These are phyloP conservation scores for Meghimatium bilineatum DNA, from an alignment of 2,888 invertebrate genomes.

Conservation along the genomic window DNA sequence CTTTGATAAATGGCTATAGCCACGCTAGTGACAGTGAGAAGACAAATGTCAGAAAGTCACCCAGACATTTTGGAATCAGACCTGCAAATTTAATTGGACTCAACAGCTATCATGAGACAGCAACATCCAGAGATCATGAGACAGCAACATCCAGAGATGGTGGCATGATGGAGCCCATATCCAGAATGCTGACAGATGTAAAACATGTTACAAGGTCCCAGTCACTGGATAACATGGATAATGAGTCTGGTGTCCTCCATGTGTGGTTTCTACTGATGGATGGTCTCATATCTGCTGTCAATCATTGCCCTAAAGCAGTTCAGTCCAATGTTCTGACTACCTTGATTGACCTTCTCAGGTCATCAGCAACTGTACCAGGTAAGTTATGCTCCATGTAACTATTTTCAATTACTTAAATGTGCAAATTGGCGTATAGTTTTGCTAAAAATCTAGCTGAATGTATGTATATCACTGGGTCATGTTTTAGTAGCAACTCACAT, in stretches of 20 bases:
- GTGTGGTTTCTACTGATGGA: constrained; percentile 92
- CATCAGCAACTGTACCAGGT: constrained; percentile 86
- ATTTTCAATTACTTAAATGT: background rate
- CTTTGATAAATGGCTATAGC: background rate
- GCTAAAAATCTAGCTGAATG: too few species aligned
- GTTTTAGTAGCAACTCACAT: too few species aligned
- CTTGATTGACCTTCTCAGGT: constrained; percentile 88
- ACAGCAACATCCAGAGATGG: background rate
- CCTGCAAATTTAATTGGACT: constrained; percentile 13
- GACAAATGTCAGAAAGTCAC: background rate
- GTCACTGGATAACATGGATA: constrained; percentile 70
- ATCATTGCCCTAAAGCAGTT: constrained; percentile 85
- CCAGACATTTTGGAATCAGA: background rate
- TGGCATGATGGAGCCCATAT: too few species aligned
- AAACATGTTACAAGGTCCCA: constrained; percentile 30
- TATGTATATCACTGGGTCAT: too few species aligned
- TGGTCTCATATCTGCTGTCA: constrained; percentile 81
- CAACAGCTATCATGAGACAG: background rate
- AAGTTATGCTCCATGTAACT: background rate
- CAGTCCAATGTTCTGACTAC: constrained; percentile 92
- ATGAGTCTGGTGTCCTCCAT: constrained; percentile 84
- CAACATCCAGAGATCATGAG: constrained; percentile 44
- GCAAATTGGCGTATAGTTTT: too few species aligned
- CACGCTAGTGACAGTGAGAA: background rate
- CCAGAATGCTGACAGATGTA: background rate